Percentiles rank a stretch among this genome's conserved stretches.
phyloP scores from a whole-genome alignment of 2,888 invertebrate genomes.

The Apotomis capreana region DNA sequence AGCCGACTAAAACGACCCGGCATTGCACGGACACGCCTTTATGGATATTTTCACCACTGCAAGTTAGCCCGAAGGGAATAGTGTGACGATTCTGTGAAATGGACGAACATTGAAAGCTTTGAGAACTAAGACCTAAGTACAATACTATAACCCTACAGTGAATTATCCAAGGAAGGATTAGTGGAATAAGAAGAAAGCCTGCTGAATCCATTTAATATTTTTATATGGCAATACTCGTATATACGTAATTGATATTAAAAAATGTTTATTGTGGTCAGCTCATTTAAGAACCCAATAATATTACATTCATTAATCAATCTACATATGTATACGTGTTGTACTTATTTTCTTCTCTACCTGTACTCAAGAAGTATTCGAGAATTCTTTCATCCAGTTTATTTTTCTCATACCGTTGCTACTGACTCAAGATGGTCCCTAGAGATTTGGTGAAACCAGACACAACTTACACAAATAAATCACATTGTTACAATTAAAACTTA shows the following conservation, averaged over 20 bases:
- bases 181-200: too few relatives aligned
- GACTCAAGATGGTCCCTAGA: constrained; percentile 17
- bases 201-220: too few relatives aligned
- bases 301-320: too few relatives aligned
- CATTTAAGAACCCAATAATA: too few relatives aligned
- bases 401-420: background rate
- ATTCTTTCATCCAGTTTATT: background rate
- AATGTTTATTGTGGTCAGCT: too few relatives aligned
- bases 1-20: constrained; percentile 52
- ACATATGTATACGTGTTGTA: too few relatives aligned
- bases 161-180: too few relatives aligned
- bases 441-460: constrained; percentile 13
- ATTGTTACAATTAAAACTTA: constrained; percentile 35
- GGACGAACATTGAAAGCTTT: too few relatives aligned
- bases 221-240: too few relatives aligned
- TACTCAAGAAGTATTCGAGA: background rate
- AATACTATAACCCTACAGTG: too few relatives aligned
- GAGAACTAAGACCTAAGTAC: too few relatives aligned
- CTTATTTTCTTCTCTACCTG: background rate
- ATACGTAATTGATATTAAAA: too few relatives aligned
- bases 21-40: constrained; percentile 37
- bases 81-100: background rate
- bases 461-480: constrained; percentile 32
- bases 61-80: background rate
- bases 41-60: constrained; percentile 23